Percentiles rank a stretch among this genome's conserved stretches.
phyloP scores from a whole-genome alignment of 2,888 invertebrate genomes.

The Thecocarcelia acutangulata region DNA sequence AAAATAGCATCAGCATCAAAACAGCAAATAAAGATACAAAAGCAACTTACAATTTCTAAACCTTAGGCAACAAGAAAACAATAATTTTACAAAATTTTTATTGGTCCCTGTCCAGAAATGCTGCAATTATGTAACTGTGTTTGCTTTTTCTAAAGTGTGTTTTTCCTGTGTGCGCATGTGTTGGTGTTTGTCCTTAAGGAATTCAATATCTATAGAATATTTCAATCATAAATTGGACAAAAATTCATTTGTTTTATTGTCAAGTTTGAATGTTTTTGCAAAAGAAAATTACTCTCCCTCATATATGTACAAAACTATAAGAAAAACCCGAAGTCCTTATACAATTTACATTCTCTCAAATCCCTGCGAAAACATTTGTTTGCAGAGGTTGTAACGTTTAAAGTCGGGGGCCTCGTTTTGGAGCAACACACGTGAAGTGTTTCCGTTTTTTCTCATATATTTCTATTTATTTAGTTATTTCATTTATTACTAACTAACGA shows the following conservation, averaged over 20 bases:
- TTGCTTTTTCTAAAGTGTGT: not conserved
- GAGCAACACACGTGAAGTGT: no score
- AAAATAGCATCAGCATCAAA: not conserved
- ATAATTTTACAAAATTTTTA: conserved; percentile 28
- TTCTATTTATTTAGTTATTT: no score
- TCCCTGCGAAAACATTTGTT: no score
- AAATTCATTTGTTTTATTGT: conserved; percentile 72
- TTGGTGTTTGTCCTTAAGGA: conserved; percentile 48
- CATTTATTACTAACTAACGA: no score
- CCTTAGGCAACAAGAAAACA: conserved; percentile 24
- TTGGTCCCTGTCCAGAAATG: conserved; percentile 21
- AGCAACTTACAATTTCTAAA: conserved; percentile 22
- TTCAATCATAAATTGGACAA: conserved; percentile 69
- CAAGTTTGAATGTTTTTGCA: conserved; percentile 60
- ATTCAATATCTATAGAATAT: conserved; percentile 56
- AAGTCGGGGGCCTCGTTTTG: no score
- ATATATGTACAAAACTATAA: not conserved
- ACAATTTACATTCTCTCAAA: no score
- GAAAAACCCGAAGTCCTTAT: not conserved
- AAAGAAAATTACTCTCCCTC: conserved; percentile 21
- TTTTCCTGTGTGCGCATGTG: not conserved
- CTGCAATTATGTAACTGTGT: not conserved
- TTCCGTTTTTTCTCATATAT: no score
- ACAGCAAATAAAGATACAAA: conserved; percentile 17
- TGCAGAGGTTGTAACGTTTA: no score